Conservation (phyloP, 2,113 vertebrate species). For the Xenopus borealis region DNA sequence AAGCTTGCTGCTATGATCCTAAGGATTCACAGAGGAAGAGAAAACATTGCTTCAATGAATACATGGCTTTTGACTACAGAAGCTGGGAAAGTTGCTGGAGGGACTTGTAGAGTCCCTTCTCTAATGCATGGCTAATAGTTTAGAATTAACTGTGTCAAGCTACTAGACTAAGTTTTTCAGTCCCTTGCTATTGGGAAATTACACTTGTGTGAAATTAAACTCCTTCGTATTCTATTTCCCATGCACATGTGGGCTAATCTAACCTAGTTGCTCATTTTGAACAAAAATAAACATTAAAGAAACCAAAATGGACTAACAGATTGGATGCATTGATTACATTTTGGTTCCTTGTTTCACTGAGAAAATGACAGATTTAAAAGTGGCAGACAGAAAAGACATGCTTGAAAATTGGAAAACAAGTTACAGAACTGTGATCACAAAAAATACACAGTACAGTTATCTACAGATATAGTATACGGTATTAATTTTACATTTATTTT, state of each 20-base stretch:
- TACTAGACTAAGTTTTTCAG: conserved; percentile 41
- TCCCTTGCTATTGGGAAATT: conserved; percentile 54
- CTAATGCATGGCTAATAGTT: conserved; percentile 55
- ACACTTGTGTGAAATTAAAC: conserved; percentile 56
- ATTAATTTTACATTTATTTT: too few species aligned
- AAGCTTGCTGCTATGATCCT: conserved; percentile 53
- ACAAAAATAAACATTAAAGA: conserved; percentile 24
- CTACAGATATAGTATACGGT: too few species aligned
- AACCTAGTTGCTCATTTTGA: conserved; percentile 25
- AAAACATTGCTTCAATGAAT: conserved; percentile 52
- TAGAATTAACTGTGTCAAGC: conserved; percentile 44
- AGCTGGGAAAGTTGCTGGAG: conserved; percentile 49
- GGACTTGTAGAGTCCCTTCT: conserved; percentile 48
- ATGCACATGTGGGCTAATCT: conserved; percentile 2
- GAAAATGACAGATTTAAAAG: not conserved
- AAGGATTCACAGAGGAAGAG: conserved; percentile 56
- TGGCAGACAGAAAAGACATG: not conserved
- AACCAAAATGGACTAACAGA: conserved; percentile 11
- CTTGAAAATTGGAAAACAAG: conserved; percentile 4
- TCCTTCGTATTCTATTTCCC: conserved; percentile 36
- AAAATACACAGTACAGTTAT: too few species aligned
- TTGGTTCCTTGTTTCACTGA: not conserved
- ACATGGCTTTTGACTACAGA: conserved; percentile 51
- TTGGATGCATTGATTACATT: conserved; percentile 16
- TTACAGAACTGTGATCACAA: not conserved